Conservation (phyloP, 1,140 invertebrate species). For the Drosophila erecta region DNA sequence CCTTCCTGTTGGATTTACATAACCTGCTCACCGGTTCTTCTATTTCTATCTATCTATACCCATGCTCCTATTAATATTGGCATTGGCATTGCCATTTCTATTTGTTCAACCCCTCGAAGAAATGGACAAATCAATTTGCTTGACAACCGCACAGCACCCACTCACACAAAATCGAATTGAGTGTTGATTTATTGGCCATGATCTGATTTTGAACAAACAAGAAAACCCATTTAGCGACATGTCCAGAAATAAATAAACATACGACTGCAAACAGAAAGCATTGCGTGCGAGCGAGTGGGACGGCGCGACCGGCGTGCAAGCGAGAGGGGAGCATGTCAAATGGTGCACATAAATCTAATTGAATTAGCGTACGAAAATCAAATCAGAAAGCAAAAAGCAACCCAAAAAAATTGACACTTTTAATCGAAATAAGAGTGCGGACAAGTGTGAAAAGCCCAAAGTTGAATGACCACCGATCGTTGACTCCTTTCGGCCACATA, state of each 20-base stretch:
- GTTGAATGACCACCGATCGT: constrained; percentile 39
- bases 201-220: constrained; percentile 79
- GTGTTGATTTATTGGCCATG: constrained; percentile 80
- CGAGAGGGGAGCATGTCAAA: constrained; percentile 52
- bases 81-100: neutral
- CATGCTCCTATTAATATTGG: too few relatives aligned
- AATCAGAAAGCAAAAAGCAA: constrained; percentile 40
- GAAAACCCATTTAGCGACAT: constrained; percentile 75
- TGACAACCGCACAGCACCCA: constrained; percentile 11
- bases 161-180: constrained; percentile 64
- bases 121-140: constrained; percentile 58
- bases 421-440: constrained; percentile 17
- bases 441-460: constrained; percentile 14
- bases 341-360: constrained; percentile 76
- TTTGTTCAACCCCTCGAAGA: constrained; percentile 27
- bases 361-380: constrained; percentile 75
- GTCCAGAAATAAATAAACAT: constrained; percentile 74
- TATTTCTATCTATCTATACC: neutral
- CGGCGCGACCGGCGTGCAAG: neutral
- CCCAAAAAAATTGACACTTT: constrained; percentile 64
- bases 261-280: constrained; percentile 5
- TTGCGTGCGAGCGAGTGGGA: neutral
- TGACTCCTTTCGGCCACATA: constrained; percentile 15
- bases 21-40: constrained; percentile 20
- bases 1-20: constrained; percentile 39